These are phyloP conservation scores for Rhincodon typus DNA, from an alignment of 2,797 vertebrate genomes.

Conservation along the genomic window DNA sequence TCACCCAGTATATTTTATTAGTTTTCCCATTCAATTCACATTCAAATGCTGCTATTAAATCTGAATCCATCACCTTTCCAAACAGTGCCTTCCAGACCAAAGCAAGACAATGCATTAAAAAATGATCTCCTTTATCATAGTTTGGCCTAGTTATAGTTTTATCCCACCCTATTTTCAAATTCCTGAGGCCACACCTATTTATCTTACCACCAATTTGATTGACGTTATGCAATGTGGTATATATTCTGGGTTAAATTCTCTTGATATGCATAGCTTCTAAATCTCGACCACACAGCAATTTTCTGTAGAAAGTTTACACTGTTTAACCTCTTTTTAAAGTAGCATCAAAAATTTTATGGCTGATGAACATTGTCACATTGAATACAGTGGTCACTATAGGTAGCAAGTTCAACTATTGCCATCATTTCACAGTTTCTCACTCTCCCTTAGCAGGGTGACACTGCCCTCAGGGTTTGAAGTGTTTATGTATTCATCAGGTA, in stretches of 20 bases:
- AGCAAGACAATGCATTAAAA: background rate
- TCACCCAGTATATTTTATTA: background rate
- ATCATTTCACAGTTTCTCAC: background rate
- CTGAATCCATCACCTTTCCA: background rate
- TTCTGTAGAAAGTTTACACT: background rate
- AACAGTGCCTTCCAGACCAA: background rate
- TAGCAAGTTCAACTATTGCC: background rate
- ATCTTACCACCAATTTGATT: background rate
- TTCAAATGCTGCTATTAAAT: background rate
- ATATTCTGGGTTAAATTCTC: background rate
- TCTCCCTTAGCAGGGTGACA: background rate
- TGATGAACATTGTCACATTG: background rate
- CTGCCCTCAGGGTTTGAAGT: background rate
- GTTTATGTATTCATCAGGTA: conserved; percentile 6
- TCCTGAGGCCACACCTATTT: background rate
- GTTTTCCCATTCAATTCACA: background rate
- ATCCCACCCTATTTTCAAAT: background rate
- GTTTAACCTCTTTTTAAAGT: background rate
- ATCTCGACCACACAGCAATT: background rate
- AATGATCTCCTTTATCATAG: background rate
- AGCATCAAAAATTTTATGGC: background rate
- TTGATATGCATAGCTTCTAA: background rate
- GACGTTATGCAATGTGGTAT: background rate
- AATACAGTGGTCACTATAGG: background rate
- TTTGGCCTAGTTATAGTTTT: background rate